Percentiles rank a stretch among this genome's conserved stretches.
phyloP scores from a whole-genome alignment of 2,888 invertebrate genomes.

The Aphodius sticticus region DNA sequence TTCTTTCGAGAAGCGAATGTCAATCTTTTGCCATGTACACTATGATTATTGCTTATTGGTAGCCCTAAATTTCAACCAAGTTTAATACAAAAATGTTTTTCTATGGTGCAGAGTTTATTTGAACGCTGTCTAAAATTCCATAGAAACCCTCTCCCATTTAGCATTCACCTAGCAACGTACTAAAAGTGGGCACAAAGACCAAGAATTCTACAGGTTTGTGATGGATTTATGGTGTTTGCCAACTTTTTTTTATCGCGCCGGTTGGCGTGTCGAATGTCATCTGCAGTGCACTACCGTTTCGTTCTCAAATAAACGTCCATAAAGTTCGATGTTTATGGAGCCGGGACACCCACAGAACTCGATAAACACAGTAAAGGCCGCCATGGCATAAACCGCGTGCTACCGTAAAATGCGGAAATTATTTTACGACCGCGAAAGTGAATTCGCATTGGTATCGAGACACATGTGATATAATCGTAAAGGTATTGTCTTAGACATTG shows the following conservation, averaged over 20 bases:
- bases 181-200: background rate
- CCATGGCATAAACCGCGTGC: background rate
- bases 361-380: slow-evolving; percentile 29
- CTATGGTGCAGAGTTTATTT: no score
- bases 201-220: background rate
- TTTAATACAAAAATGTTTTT: no score
- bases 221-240: background rate
- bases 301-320: slow-evolving; percentile 17
- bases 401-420: slow-evolving; percentile 4
- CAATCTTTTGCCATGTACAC: no score
- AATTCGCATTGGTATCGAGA: background rate
- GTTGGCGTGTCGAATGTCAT: background rate
- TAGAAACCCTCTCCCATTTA: no score
- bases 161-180: background rate
- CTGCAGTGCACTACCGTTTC: slow-evolving; percentile 13
- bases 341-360: slow-evolving; percentile 35
- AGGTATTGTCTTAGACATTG: background rate
- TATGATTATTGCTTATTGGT: no score
- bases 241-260: background rate
- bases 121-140: no score
- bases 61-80: no score
- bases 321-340: slow-evolving; percentile 32
- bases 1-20: no score
- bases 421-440: background rate
- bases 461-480: background rate